These are phyloP conservation scores for Hesperophylax magnus DNA, from an alignment of 1,140 invertebrate species.

Conservation along the genomic window DNA sequence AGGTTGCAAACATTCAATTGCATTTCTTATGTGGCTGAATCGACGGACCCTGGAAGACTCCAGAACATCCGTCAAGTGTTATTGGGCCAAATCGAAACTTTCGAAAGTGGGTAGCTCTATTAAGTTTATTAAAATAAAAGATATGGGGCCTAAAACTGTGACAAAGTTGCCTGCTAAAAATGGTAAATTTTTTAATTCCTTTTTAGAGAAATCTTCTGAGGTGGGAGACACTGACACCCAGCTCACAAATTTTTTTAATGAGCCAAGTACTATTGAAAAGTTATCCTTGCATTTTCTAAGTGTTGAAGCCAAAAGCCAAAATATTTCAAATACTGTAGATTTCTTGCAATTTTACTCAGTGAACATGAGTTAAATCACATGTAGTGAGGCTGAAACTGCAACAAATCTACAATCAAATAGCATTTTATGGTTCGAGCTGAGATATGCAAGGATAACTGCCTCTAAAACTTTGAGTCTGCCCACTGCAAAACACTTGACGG, in stretches of 20 bases:
- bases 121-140: neutral
- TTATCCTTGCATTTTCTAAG: neutral
- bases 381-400: neutral
- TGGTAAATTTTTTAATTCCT: neutral
- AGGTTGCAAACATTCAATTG: neutral
- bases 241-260: neutral
- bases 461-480: neutral
- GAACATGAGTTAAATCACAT: neutral
- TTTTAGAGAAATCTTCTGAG: neutral
- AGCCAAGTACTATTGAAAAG: neutral
- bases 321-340: neutral
- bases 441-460: conserved; percentile 5
- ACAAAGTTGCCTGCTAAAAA: neutral
- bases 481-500: neutral
- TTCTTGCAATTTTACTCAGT: neutral
- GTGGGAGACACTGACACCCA: neutral
- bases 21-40: neutral
- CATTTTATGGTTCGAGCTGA: neutral
- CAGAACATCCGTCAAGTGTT: neutral
- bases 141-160: neutral
- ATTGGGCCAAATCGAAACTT: neutral
- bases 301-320: too few relatives aligned
- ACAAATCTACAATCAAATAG: neutral
- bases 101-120: neutral
- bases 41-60: neutral